Evolutionary conservation across 2,797 vertebrate species (phyloP).

Genomic region (Pelobates cultripes): DNA sequence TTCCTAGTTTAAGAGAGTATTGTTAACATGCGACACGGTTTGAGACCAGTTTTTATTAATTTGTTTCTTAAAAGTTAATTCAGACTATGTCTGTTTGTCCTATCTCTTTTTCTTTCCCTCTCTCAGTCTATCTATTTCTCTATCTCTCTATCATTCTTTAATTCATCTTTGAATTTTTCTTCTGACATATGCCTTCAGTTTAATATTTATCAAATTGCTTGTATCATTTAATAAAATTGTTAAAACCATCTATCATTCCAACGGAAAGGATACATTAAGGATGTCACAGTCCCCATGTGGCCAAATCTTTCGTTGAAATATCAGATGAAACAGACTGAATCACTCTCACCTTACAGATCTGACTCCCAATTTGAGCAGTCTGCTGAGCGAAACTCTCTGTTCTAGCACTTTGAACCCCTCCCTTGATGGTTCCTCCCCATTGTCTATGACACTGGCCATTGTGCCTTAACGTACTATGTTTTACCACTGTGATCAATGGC

Average conservation of each 20-base stretch:
- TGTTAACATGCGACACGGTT: slow-evolving; percentile 28
- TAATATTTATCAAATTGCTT: slow-evolving; percentile 10
- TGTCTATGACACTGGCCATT: neutral
- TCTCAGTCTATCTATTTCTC: no score
- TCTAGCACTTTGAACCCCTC: neutral
- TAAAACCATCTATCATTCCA: slow-evolving; percentile 3
- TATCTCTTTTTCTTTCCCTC: no score
- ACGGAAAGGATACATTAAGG: neutral
- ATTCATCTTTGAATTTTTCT: neutral
- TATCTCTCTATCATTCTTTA: no score
- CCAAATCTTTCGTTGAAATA: neutral
- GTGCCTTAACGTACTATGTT: slow-evolving; percentile 1
- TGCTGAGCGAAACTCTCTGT: neutral
- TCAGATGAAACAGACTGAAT: neutral
- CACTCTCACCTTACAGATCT: neutral
- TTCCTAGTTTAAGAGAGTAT: slow-evolving; percentile 20
- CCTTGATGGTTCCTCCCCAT: slow-evolving; percentile 15
- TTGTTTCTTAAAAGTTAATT: no score
- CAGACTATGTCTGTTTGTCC: no score
- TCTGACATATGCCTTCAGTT: neutral
- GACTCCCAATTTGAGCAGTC: neutral
- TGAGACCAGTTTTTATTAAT: neutral
- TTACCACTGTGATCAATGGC: slow-evolving; percentile 30
- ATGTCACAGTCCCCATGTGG: neutral
- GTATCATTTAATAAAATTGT: neutral